Conservation (phyloP, 2,113 vertebrate species). For the Narcine bancroftii region DNA sequence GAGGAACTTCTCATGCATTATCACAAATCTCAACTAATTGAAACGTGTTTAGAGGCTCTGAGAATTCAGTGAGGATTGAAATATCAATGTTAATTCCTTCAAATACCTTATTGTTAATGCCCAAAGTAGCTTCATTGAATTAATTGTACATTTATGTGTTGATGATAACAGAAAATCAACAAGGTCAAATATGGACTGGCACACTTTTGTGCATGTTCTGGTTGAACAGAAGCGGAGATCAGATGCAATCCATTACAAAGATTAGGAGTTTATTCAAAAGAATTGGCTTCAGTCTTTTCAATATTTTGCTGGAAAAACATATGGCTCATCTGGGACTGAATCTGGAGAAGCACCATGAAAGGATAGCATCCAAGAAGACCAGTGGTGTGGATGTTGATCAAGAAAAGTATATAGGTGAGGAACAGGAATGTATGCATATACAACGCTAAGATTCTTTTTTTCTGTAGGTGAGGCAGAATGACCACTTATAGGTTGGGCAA, state of each 20-base stretch:
- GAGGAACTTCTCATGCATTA: not conserved
- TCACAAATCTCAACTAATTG: not conserved
- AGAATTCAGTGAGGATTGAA: not conserved
- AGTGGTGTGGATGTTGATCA: not conserved
- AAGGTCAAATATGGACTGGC: not conserved
- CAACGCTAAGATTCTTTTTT: no score
- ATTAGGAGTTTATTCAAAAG: not conserved
- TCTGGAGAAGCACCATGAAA: no score
- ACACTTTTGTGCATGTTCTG: not conserved
- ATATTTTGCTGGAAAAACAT: not conserved
- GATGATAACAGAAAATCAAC: no score
- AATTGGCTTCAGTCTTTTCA: not conserved
- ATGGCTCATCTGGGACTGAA: not conserved
- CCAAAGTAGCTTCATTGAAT: not conserved
- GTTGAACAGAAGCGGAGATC: not conserved
- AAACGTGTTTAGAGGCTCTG: not conserved
- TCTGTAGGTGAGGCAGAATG: no score
- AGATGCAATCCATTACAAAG: not conserved
- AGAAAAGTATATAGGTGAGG: not conserved
- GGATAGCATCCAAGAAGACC: no score
- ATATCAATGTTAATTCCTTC: not conserved
- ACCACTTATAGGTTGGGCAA: no score
- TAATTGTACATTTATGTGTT: no score
- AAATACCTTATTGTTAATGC: not conserved
- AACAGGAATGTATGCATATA: no score